Base-by-base conservation (phyloP, 2,797 vertebrate species). In the Anniella stebbinsi region DNA sequence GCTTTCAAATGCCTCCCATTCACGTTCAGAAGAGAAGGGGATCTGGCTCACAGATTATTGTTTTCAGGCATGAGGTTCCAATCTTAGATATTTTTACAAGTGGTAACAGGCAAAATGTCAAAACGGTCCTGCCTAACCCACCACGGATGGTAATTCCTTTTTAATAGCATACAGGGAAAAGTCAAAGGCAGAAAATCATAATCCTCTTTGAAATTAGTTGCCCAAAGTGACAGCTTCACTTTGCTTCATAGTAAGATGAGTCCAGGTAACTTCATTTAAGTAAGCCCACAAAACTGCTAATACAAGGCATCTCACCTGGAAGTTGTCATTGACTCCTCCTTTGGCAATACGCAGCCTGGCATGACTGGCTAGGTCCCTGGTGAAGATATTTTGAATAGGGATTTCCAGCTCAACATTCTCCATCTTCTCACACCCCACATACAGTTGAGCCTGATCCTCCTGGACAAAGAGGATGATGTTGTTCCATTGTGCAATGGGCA, bases 401-500 rank as follows among this genome's bases (percentile, higher is more conserved):
- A 98, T 97, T 30, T 99, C 99, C 93, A 99, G 94, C 93, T 99
- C 99, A 0, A 97, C 97, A 0, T 95, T 98, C 86, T 98, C 98
- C 97, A 99, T 98, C 96, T 98, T 98, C 87, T 99, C 99, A 87
- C 99, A 99, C 66, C 98, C 99, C 2, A 99, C 98, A 60, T 98
- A 99, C 3, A 99, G 98, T 90, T 99, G 98, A 41, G 98, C 99
- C 7, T 98, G 96, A 92, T 99, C 99, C 67, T 99, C 99, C 95
- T 99, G 98, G 78, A 99, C 97, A 87, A 99, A 99, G 92, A 99
- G 97, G 6, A 98, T 99, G 97, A 99, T 98, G 94, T 99, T 99
- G 97, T 98, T 99, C 99, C 99, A 99, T 33, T 98, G 98, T 60
- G 98, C 98, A 0, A 97, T 98, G 80, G 99, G 98, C 95, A 99